Evolutionary conservation across 2,113 vertebrate genomes (phyloP), one percentile per base, ranked within the genome.

Genomic region (Platysternon megacephalum): DNA sequence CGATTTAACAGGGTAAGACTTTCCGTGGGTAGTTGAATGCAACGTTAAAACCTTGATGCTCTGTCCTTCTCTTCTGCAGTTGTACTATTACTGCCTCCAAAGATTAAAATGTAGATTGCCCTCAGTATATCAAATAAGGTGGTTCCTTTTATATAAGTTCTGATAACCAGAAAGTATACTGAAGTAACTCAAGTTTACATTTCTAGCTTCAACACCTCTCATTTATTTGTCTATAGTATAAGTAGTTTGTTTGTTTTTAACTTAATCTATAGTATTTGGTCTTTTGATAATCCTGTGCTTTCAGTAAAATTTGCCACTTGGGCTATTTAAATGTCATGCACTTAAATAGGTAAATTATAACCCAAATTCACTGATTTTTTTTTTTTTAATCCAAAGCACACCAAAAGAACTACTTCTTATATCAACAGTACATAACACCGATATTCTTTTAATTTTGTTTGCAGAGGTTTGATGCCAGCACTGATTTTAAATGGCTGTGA

Each of bases 1-100:
- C 98, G 99, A 95, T 99, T 99, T 96, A 99, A 99, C 98, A 99
- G 99, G 98, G 99, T 99, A 98, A 98, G 95, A 87, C 72, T 97
- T 93, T 93, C 85, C 52, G 32, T 90, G 96, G 81, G 90, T 84
- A 61, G 48, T 92, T 97, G 88, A 79, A 89, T 92, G 44, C 86
- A 95, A 53, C 39, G 86, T 35, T 91, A 87, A 89, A 87, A 68
- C 93, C 96, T 89, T 94, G 65, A 89, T 94, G 93, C 29, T 35
- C 46, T 86, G 1, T 6, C 49, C 44, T 93, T 90, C 96, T 32
- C 19, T 86, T 93, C 32, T 6, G 1, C 87, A 5, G 55, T 87
- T 87, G 5, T 79, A 21, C 0, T 89, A 56, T 81, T 68, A 39
- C 83, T 91, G 88, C 89, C 91, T 96, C 91, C 65, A 49, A 79